Conservation (phyloP, 2,797 vertebrate genomes). For the Oreochromis mossambicus region DNA sequence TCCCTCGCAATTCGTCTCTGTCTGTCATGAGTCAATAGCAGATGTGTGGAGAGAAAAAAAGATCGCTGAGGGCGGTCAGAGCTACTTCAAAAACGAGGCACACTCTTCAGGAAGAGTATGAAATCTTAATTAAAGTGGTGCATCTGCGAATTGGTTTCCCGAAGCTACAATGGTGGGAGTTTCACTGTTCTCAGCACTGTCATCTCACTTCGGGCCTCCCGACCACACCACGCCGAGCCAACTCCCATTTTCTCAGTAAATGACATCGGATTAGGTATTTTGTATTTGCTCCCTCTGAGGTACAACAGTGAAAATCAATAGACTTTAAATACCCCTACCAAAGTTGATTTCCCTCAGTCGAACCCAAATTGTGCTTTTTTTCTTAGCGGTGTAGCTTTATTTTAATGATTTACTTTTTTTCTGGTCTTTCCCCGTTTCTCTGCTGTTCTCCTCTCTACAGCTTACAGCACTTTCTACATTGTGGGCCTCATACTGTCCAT, state of each 20-base stretch:
- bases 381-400: not conserved
- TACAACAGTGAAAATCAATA: slow-evolving; percentile 51
- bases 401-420: slow-evolving; percentile 1
- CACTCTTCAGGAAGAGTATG: slow-evolving; percentile 62
- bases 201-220: slow-evolving; percentile 13
- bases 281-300: slow-evolving; percentile 54
- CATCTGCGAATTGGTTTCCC: slow-evolving; percentile 34
- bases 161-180: slow-evolving; percentile 42
- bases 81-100: slow-evolving; percentile 46
- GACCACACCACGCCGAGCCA: not conserved
- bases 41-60: slow-evolving; percentile 32
- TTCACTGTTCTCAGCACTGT: slow-evolving; percentile 3
- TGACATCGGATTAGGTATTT: slow-evolving; percentile 56
- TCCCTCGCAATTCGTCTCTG: slow-evolving; percentile 36
- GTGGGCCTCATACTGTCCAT: slow-evolving; percentile 95
- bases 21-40: slow-evolving; percentile 60
- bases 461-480: slow-evolving; percentile 98
- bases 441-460: slow-evolving; percentile 59
- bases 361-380: not conserved
- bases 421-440: not conserved
- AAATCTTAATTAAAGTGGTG: slow-evolving; percentile 68
- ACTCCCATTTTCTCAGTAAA: slow-evolving; percentile 52
- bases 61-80: slow-evolving; percentile 53
- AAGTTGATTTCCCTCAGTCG: slow-evolving; percentile 26
- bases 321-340: slow-evolving; percentile 41